Conservation (phyloP, 2,797 vertebrate species). For the Chrosomus eos region DNA sequence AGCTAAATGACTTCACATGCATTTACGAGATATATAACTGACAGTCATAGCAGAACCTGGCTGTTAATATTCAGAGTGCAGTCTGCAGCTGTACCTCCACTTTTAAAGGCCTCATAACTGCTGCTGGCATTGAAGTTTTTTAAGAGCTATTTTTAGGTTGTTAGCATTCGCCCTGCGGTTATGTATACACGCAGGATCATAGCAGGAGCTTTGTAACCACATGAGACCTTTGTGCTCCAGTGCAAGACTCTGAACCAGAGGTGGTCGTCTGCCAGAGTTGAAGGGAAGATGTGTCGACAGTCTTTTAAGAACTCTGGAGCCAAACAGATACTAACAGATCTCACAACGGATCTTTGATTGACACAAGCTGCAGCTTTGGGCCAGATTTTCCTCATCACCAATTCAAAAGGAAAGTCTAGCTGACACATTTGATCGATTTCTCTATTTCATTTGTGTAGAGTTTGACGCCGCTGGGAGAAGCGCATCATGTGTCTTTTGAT, state of each 20-base stretch:
- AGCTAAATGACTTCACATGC: constrained; percentile 35
- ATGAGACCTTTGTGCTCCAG: constrained; percentile 42
- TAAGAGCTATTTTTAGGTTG: constrained; percentile 51
- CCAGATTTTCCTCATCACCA: constrained; percentile 29
- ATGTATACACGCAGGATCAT: constrained; percentile 53
- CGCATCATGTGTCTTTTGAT: constrained; percentile 12
- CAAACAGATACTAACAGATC: constrained; percentile 27
- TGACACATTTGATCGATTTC: constrained; percentile 43
- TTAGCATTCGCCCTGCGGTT: constrained; percentile 5
- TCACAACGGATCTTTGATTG: constrained; percentile 3
- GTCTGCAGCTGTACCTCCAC: constrained; percentile 34
- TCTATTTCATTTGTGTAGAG: constrained; percentile 31
- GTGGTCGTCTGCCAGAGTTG: constrained; percentile 21
- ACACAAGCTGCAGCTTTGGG: constrained; percentile 2
- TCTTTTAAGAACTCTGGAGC: constrained; percentile 17
- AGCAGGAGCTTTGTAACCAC: constrained; percentile 46
- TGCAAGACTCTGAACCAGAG: constrained; percentile 20
- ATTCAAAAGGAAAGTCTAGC: constrained; percentile 27
- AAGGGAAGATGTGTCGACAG: constrained; percentile 38
- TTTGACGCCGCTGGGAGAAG: constrained; percentile 23
- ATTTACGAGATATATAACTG: constrained; percentile 28
- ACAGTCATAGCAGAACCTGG: constrained; percentile 24
- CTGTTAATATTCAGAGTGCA: constrained; percentile 43
- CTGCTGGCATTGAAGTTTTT: constrained; percentile 44
- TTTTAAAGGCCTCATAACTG: constrained; percentile 52